Percentiles rank a stretch among this genome's conserved stretches.
These are phyloP conservation scores for Scomber japonicus DNA, from an alignment of 2,113 vertebrate genomes.

Conservation along the genomic window DNA sequence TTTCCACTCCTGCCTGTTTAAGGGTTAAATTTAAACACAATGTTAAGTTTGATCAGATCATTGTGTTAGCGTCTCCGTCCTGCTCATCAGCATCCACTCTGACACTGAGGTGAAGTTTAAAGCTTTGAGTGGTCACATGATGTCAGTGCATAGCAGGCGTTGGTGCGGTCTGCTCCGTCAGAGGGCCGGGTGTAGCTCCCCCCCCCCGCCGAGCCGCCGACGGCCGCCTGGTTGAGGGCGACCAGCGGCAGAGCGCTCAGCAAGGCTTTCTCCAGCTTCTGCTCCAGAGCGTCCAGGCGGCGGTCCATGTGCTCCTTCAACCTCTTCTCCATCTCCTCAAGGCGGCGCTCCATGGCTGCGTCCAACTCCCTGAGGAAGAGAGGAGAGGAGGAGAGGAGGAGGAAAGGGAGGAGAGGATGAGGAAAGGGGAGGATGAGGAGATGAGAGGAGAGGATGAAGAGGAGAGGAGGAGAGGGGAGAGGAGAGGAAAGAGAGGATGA, in stretches of 20 bases:
- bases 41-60: too few relatives aligned
- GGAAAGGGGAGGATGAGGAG: too few relatives aligned
- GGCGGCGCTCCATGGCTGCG: constrained; percentile 74
- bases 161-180: not conserved
- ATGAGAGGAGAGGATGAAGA: too few relatives aligned
- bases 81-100: too few relatives aligned
- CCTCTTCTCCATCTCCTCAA: constrained; percentile 84
- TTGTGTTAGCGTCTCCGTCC: not conserved
- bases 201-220: not conserved
- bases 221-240: constrained; percentile 22
- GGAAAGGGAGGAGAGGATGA: too few relatives aligned
- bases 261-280: constrained; percentile 78
- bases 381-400: too few relatives aligned
- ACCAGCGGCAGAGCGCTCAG: constrained; percentile 38
- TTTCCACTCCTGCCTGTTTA: too few relatives aligned
- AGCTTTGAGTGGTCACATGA: not conserved
- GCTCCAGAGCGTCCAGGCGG: constrained; percentile 83
- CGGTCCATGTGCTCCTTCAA: constrained; percentile 84
- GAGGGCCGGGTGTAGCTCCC: not conserved
- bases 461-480: too few relatives aligned
- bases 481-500: too few relatives aligned
- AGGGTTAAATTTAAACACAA: too few relatives aligned
- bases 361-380: constrained; percentile 62
- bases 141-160: constrained; percentile 12
- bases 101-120: not conserved